Evolutionary conservation across 2,797 vertebrate species (phyloP).

Genomic region (Carduelis carduelis): DNA sequence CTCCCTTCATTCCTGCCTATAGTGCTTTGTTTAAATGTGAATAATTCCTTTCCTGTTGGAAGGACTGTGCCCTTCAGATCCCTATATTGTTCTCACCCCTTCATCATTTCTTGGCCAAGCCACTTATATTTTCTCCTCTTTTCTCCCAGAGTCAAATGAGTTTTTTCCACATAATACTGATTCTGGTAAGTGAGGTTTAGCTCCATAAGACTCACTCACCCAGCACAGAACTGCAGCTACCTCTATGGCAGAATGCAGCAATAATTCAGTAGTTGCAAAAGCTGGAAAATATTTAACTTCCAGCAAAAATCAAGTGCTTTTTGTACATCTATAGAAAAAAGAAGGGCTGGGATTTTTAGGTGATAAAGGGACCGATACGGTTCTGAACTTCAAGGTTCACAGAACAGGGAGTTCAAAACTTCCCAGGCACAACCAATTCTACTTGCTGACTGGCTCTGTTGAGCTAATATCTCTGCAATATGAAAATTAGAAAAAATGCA

Average conservation of each 20-base stretch:
- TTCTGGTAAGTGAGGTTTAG: conserved; percentile 49
- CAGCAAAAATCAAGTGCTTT: conserved; percentile 13
- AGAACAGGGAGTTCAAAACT: background rate
- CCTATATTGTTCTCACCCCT: conserved; percentile 36
- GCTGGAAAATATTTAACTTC: conserved; percentile 12
- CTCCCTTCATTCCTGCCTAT: background rate
- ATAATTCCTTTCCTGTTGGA: conserved; percentile 37
- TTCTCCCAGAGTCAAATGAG: conserved; percentile 50
- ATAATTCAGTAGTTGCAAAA: background rate
- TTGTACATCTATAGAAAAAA: background rate
- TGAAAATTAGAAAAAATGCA: conserved; percentile 2
- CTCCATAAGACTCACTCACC: conserved; percentile 35
- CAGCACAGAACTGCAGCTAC: conserved; percentile 26
- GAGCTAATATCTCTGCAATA: conserved; percentile 27
- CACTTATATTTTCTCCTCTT: conserved; percentile 50
- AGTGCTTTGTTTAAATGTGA: conserved; percentile 47
- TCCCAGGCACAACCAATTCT: background rate
- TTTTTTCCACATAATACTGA: conserved; percentile 48
- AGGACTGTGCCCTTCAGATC: conserved; percentile 26
- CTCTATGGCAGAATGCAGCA: background rate
- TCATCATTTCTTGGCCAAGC: conserved; percentile 14
- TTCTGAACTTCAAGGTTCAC: background rate
- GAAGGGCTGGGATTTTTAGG: background rate
- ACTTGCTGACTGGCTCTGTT: conserved; percentile 1
- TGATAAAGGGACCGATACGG: background rate